Percentiles rank a stretch among this genome's conserved stretches.
These are phyloP conservation scores for Lamproptera curius DNA, from an alignment of 2,888 invertebrate species.

Conservation along the genomic window DNA sequence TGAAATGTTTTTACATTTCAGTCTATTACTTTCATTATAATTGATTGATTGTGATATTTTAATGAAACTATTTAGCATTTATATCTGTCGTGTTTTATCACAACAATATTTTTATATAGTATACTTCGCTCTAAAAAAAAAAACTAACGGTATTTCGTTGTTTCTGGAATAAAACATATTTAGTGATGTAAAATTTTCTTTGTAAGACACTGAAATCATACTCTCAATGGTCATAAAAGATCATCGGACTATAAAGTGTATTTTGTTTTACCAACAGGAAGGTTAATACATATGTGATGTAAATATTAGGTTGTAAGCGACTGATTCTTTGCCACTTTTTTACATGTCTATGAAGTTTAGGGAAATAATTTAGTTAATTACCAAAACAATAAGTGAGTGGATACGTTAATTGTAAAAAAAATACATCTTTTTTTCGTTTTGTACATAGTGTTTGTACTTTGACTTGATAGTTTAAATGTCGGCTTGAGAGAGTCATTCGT, in stretches of 20 bases:
- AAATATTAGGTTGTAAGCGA: constrained; percentile 69
- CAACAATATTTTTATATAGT: too few species aligned
- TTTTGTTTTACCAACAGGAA: constrained; percentile 20
- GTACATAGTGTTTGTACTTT: constrained; percentile 66
- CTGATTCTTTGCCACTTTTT: constrained; percentile 76
- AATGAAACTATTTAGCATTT: too few species aligned
- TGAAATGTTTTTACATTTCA: too few species aligned
- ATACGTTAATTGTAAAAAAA: constrained; percentile 50
- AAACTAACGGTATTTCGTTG: too few species aligned
- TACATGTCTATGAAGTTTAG: constrained; percentile 65
- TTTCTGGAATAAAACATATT: too few species aligned
- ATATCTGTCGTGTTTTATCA: too few species aligned
- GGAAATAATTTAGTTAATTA: constrained; percentile 38
- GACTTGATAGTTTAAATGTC: constrained; percentile 42
- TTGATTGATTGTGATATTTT: too few species aligned
- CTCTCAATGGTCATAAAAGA: constrained; percentile 25
- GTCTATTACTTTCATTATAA: too few species aligned
- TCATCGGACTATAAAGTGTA: constrained; percentile 28
- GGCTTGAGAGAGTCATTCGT: constrained; percentile 6
- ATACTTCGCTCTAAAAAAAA: too few species aligned
- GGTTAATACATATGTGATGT: constrained; percentile 46
- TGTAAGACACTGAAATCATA: constrained; percentile 22
- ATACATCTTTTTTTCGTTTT: constrained; percentile 41
- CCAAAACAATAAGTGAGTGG: constrained; percentile 39
- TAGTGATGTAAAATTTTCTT: too few species aligned